Evolutionary conservation across 2,888 invertebrate species (phyloP).

Genomic region (Clusia tigrina): DNA sequence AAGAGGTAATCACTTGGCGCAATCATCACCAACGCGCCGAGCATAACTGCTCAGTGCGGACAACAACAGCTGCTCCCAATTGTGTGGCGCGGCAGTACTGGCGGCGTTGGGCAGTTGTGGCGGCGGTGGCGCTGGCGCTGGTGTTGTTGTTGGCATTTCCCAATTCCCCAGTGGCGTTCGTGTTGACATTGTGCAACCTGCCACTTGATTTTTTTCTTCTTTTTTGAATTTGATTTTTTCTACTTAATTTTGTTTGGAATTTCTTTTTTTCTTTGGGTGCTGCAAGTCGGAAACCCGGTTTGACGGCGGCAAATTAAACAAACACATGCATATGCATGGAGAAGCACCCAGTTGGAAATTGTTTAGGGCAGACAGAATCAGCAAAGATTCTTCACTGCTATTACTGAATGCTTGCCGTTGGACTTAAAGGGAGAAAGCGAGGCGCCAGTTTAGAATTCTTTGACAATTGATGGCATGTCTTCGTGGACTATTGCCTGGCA

Average conservation of each 20-base stretch:
- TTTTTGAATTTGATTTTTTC: slow-evolving; percentile 55
- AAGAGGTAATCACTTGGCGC: slow-evolving; percentile 24
- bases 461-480: no score
- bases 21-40: slow-evolving; percentile 3
- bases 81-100: neutral
- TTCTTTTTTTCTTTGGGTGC: neutral
- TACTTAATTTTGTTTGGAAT: slow-evolving; percentile 29
- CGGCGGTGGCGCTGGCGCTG: neutral
- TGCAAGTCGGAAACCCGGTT: neutral
- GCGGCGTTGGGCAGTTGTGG: neutral
- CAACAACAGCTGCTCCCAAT: neutral
- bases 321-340: neutral
- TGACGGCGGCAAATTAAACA: neutral
- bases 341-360: neutral
- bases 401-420: no score
- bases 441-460: no score
- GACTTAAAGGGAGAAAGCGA: no score
- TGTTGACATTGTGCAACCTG: slow-evolving; percentile 40
- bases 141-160: slow-evolving; percentile 46
- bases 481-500: no score
- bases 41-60: no score
- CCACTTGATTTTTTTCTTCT: slow-evolving; percentile 52
- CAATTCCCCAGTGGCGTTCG: slow-evolving; percentile 15
- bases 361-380: no score
- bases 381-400: no score